Percentiles rank a stretch among this genome's conserved stretches.
Conservation (phyloP, 2,113 vertebrate species). For the Peromyscus leucopus region DNA sequence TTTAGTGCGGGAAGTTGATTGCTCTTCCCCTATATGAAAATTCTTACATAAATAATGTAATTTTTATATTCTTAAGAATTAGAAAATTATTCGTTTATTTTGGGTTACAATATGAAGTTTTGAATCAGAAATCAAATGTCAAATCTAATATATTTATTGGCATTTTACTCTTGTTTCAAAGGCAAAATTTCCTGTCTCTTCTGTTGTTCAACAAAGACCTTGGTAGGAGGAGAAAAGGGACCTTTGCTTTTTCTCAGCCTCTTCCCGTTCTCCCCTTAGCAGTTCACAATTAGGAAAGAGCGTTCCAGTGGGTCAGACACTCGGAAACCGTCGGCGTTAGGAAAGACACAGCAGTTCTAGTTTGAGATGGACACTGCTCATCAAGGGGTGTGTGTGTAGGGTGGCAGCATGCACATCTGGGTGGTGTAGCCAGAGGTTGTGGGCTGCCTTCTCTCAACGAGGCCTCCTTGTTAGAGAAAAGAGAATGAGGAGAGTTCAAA, state of each 20-base stretch:
- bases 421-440: not conserved
- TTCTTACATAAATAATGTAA: not conserved
- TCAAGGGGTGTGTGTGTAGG: not conserved
- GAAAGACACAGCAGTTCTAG: not conserved
- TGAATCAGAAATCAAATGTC: conserved; percentile 39
- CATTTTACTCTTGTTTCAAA: conserved; percentile 9
- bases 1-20: conserved; percentile 12
- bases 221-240: not conserved
- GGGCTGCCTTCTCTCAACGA: not conserved
- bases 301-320: not conserved
- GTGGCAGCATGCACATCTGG: not conserved
- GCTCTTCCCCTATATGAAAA: not conserved
- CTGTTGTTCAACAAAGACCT: not conserved
- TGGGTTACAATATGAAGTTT: conserved; percentile 6
- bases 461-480: not conserved
- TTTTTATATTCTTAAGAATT: conserved; percentile 46
- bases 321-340: not conserved
- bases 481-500: not conserved
- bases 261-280: not conserved
- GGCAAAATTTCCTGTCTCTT: not conserved
- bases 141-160: conserved; percentile 17
- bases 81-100: conserved; percentile 32
- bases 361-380: not conserved
- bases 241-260: not conserved
- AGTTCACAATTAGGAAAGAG: not conserved